phyloP scores from a whole-genome alignment of 2,113 vertebrate genomes.

The Hippoglossus stenolepis region DNA sequence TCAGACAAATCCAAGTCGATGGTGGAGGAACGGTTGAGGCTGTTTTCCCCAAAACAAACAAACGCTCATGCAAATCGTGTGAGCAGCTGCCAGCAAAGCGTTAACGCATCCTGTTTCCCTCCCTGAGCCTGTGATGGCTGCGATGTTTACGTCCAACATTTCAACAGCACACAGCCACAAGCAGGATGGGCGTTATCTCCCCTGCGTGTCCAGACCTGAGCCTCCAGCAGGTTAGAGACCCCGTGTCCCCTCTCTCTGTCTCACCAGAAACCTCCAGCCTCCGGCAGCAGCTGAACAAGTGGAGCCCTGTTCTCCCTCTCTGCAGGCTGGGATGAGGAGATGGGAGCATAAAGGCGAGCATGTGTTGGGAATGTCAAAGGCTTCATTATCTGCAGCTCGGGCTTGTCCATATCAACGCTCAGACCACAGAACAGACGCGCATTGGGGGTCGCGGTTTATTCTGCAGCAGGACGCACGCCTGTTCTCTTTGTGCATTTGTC shows the following conservation, averaged over 20 bases:
- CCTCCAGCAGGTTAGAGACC: constrained; percentile 37
- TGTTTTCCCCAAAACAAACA: constrained; percentile 65
- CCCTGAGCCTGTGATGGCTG: neutral
- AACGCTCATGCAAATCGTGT: constrained; percentile 50
- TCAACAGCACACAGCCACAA: neutral
- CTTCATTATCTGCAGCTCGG: too few species aligned
- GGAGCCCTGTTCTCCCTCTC: constrained; percentile 1
- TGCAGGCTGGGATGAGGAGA: neutral
- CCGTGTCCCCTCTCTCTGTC: neutral
- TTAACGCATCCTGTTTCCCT: neutral
- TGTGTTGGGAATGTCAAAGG: too few species aligned
- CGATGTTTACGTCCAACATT: constrained; percentile 15
- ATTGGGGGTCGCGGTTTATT: too few species aligned
- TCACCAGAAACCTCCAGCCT: neutral
- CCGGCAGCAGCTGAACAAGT: constrained; percentile 11
- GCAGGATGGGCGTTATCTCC: constrained; percentile 16
- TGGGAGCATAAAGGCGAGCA: too few species aligned
- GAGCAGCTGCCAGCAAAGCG: neutral
- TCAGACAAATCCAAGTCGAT: neutral
- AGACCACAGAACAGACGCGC: neutral
- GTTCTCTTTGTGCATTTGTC: constrained; percentile 8
- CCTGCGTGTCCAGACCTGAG: constrained; percentile 54
- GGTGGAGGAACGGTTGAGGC: constrained; percentile 18
- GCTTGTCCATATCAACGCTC: too few species aligned
- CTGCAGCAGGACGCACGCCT: constrained; percentile 2